These are phyloP conservation scores for Neoascia interrupta DNA, from an alignment of 2,888 invertebrate species.

Conservation along the genomic window DNA sequence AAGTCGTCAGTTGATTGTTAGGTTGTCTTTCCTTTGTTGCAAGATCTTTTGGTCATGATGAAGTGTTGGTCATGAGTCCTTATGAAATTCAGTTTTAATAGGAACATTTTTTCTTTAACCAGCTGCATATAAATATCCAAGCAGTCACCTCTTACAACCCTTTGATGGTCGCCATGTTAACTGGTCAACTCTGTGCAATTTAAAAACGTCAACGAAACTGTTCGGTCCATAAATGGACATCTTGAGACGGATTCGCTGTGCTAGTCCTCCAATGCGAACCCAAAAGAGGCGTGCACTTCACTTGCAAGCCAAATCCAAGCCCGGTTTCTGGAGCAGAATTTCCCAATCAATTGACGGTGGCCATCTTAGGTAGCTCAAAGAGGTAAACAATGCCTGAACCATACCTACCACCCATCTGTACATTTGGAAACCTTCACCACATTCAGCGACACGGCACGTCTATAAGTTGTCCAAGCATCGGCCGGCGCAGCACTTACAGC, in stretches of 20 bases:
- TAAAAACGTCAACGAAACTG: conserved; percentile 29
- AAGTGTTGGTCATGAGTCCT: not conserved
- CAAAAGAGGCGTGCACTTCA: conserved; percentile 67
- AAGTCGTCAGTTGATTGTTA: conserved; percentile 53
- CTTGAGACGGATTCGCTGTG: conserved; percentile 65
- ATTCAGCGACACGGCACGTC: conserved; percentile 22
- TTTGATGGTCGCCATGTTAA: conserved; percentile 54
- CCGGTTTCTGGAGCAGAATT: conserved; percentile 63
- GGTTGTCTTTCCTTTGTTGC: conserved; percentile 61
- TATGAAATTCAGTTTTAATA: not conserved
- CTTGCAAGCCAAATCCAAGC: conserved; percentile 26
- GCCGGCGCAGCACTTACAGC: not conserved
- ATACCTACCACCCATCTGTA: conserved; percentile 59
- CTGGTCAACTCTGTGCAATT: not conserved
- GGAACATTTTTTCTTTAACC: conserved; percentile 5
- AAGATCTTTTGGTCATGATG: not conserved
- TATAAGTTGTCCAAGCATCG: conserved; percentile 1
- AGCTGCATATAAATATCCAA: not conserved
- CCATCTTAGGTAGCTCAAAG: conserved; percentile 50
- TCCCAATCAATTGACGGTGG: conserved; percentile 64
- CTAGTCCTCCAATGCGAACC: conserved; percentile 61
- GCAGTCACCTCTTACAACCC: not conserved
- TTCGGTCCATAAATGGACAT: conserved; percentile 61
- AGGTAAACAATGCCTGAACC: conserved; percentile 53
- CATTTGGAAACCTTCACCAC: conserved; percentile 47